Evolutionary conservation across 2,888 invertebrate species (phyloP), one percentile per base, ranked within the genome.

Genomic region (Eupithecia insigniata): DNA sequence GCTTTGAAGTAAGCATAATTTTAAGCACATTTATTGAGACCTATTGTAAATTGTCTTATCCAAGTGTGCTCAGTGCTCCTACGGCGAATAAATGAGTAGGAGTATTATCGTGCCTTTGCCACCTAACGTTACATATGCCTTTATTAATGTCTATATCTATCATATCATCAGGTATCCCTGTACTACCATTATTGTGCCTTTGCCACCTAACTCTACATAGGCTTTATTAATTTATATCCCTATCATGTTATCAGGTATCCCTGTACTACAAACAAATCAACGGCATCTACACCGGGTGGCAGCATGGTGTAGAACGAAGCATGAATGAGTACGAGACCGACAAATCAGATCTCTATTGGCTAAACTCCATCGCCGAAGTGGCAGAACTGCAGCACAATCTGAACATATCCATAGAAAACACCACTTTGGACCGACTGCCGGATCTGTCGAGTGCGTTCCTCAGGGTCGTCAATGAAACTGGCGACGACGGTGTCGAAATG

Each of bases 231-330:
- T 39, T 18, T 39, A 3, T 39, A 16, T 16, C 43, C 43, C 43
- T n/a, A 22, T 22, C 26, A 14, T 30, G 43, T 26, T 60, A 84
- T 22, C 83, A 96, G 96, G 96, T 98, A 66, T 95, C 96, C 67
- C 88, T 98, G 68, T 96, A 97, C 83, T 96, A 97, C 85, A 95
- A 95, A 30, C 98, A 98, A 92, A 91, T 98, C 74, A 96, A 96
- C 83, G 98, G 98, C 1, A 90, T 98, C 69, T 95, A 95, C 81
- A 96, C 95, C 69, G 98, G 98, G 6, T 98, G 96, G 95, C 95
- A 95, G 77, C 95, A 96, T 71, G 96, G 96, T 0, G 95, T 96
- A 0, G 95, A 95, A 71, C 95, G 96, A 62, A 96, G 96, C 81
- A 93, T 95, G 78, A 95, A 95, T 66, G 95, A 96, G 70, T 92